Conservation (phyloP, 2,797 vertebrate species). For the Fundulus diaphanus region DNA sequence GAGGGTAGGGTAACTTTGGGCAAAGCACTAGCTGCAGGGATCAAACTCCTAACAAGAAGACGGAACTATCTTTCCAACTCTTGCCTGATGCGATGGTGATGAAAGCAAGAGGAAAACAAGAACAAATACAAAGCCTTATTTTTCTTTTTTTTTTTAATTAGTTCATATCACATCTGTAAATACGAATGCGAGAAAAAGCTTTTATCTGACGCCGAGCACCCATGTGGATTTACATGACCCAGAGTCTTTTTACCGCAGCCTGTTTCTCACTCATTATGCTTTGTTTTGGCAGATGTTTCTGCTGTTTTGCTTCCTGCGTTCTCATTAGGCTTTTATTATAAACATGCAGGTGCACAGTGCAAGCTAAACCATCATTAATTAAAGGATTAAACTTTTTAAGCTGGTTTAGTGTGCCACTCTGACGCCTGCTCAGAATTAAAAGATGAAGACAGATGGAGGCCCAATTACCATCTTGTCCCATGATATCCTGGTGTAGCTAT, state of each 20-base stretch:
- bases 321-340: slow-evolving; percentile 71
- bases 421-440: slow-evolving; percentile 34
- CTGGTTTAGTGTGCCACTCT: slow-evolving; percentile 56
- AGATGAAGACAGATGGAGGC: slow-evolving; percentile 17
- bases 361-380: slow-evolving; percentile 71
- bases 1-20: slow-evolving; percentile 23
- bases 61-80: neutral
- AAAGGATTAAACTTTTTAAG: slow-evolving; percentile 73
- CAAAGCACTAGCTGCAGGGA: slow-evolving; percentile 28
- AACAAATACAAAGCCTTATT: neutral
- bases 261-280: slow-evolving; percentile 48
- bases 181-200: slow-evolving; percentile 28
- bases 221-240: slow-evolving; percentile 56
- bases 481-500: slow-evolving; percentile 2
- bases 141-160: slow-evolving; percentile 45
- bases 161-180: slow-evolving; percentile 51
- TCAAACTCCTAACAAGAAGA: slow-evolving; percentile 14
- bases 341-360: slow-evolving; percentile 66
- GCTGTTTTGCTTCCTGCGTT: slow-evolving; percentile 45
- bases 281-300: slow-evolving; percentile 61
- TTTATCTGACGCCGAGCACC: slow-evolving; percentile 28
- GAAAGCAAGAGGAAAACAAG: slow-evolving; percentile 28
- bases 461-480: slow-evolving; percentile 17
- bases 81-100: slow-evolving; percentile 1
- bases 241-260: slow-evolving; percentile 39